A percentile compares a stretch with the other conserved stretches of the same genome.
These are phyloP conservation scores for Shargacucullia verbasci DNA, from an alignment of 2,888 invertebrate genomes.

Conservation along the genomic window DNA sequence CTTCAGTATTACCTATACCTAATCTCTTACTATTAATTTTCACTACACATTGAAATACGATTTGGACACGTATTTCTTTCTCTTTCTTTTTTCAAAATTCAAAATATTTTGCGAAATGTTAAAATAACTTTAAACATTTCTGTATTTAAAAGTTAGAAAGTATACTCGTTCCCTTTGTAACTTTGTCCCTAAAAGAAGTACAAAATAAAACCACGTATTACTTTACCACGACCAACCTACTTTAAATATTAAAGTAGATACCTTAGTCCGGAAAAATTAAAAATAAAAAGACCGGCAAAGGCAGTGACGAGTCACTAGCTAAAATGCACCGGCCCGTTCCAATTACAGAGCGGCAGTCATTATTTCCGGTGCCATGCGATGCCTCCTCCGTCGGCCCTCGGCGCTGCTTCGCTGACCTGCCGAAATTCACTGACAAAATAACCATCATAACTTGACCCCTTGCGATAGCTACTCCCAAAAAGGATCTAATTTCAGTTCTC, in stretches of 20 bases:
- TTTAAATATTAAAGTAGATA: conserved; percentile 36
- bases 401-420: conserved; percentile 77
- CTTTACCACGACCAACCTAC: conserved; percentile 9
- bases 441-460: conserved; percentile 62
- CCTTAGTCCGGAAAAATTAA: conserved; percentile 23
- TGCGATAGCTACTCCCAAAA: conserved; percentile 27
- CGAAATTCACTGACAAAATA: conserved; percentile 72
- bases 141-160: too few species aligned
- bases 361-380: conserved; percentile 83
- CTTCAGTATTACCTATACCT: too few species aligned
- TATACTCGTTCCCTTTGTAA: too few species aligned
- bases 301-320: conserved; percentile 53
- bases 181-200: too few species aligned
- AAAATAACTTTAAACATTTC: too few species aligned
- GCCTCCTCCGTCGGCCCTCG: conserved; percentile 72
- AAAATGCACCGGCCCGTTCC: conserved; percentile 77
- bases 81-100: too few species aligned
- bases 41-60: too few species aligned
- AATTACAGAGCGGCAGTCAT: conserved; percentile 86
- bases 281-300: conserved; percentile 31
- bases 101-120: too few species aligned
- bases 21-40: too few species aligned
- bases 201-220: conserved; percentile 10
- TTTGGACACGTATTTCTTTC: too few species aligned
- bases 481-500: conserved; percentile 11